Evolutionary conservation across 2,797 vertebrate genomes (phyloP), one percentile per base, ranked within the genome.

Genomic region (Strix occidentalis): DNA sequence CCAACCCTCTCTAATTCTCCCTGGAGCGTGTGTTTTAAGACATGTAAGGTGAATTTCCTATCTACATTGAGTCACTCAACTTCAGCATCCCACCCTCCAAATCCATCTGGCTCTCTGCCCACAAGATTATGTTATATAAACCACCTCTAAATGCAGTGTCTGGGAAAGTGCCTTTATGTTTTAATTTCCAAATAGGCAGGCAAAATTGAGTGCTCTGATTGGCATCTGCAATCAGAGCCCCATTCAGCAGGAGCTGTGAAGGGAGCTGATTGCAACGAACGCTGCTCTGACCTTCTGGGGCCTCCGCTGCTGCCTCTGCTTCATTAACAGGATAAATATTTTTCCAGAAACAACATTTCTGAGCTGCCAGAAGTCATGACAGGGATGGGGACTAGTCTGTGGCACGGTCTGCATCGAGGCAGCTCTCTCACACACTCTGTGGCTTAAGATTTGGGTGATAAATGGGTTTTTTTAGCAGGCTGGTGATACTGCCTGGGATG

Each of bases 311-410:
- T 92, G 96, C 95, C 91, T 96, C 89, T 13, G 91, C 95, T 96
- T 97, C 97, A 96, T 97, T 97, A 97, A 93, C 84, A 89, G 96
- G 95, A 96, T 97, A 97, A 97, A 97, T 97, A 97, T 97, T 97
- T 97, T 95, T 95, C 97, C 95, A 96, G 95, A 97, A 97, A 97
- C 96, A 97, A 95, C 93, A 90, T 96, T 96, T 97, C 45, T 16
- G 63, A 96, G 80, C 92, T 93, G 90, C 91, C 90, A 96, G 93
- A 51, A 97, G 94, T 94, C 96, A 63, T 74, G 93, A 69, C 63
- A 65, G 86, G 88, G 79, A 77, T 61, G 56, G 76, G 92, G 82
- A 87, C 86, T 87, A 0, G 11, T 35, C 83, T 26, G 66, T 48
- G 77, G 86, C 61, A 37, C 1, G 15, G 35, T 45, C 35, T 54